Percentiles rank a stretch among this genome's conserved stretches.
phyloP scores from a whole-genome alignment of 2,888 invertebrate genomes.

The Latrodectus elegans region DNA sequence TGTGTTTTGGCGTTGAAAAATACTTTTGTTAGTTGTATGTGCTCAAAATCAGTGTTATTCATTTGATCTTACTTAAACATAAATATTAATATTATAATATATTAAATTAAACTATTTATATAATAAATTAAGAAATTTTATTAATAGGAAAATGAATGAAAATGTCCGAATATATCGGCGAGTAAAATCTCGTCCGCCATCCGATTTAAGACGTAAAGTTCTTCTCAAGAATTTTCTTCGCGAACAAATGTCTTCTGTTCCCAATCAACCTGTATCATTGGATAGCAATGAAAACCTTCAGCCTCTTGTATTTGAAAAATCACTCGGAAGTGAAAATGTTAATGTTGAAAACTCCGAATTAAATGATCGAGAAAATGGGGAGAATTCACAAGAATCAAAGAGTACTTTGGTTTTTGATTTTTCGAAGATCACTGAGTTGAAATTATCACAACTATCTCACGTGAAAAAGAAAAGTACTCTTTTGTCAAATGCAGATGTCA shows the following conservation, averaged over 20 bases:
- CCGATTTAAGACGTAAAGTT: conserved; percentile 60
- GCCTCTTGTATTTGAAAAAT: background rate
- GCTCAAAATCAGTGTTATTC: no score
- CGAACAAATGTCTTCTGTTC: conserved; percentile 56
- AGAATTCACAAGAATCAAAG: background rate
- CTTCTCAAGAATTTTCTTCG: conserved; percentile 60
- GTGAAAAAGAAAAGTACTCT: background rate
- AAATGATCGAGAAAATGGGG: background rate
- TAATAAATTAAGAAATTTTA: no score
- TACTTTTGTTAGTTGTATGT: no score
- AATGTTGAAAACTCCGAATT: background rate
- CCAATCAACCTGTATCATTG: background rate
- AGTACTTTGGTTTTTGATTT: background rate
- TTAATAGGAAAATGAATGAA: conserved; percentile 27
- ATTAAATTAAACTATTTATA: no score
- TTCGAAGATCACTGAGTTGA: background rate
- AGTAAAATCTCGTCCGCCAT: conserved; percentile 41
- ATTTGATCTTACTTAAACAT: no score
- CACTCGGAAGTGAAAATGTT: background rate
- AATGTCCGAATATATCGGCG: conserved; percentile 17
- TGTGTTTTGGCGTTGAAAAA: no score
- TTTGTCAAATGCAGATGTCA: background rate
- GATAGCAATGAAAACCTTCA: background rate
- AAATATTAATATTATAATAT: no score
- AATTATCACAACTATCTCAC: background rate